Base-by-base conservation (phyloP, 2,888 invertebrate species). In the Esperia sulphurella region DNA sequence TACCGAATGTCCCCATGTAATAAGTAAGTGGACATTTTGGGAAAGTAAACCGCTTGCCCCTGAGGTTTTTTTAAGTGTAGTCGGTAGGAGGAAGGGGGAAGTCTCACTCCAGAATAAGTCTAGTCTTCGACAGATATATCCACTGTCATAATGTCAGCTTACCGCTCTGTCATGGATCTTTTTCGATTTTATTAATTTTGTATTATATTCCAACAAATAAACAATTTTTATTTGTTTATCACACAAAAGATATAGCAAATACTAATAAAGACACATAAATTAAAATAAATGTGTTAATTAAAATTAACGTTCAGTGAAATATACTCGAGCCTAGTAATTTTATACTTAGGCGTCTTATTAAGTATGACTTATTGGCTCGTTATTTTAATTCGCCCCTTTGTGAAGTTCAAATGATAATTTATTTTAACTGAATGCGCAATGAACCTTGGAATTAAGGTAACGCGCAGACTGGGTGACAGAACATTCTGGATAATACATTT, bases 311-410 rank as follows among this genome's bases (percentile, higher is more conserved):
- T 41, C 28, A 10, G 43, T 21, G 47, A 50, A 47, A 50, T 50
- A 42, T 41, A 46, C 14, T 45, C 38, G 13, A 43, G 46, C 43
- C 46, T 39, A 41, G 47, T 50, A 50, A 50, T 50, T 47, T 50
- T 47, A 50, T 12, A 41, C 50, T 47, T 13, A 33, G 41, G 29
- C 52, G 52, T 54, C 53, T 57, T 53, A 58, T 57, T 62, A 59
- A 52, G 50, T 45, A 54, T 57, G 58, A 66, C 50, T 66, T 66
- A 61, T 58, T 48, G 54, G 51, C 54, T 61, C 55, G 59, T 61
- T 54, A 56, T 50, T 49, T 48, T n/a, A 14, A 41, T 39, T 39
- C 45, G 50, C 48, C 51, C 46, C 44, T 21, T 48, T 46, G 44
- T 50, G 48, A 55, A 52, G 48, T 48, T 41, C 58, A 55, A 54